Evolutionary conservation across 1,140 invertebrate genomes (phyloP), one percentile per base, ranked within the genome.

Genomic region (Propsilocerus akamusi): DNA sequence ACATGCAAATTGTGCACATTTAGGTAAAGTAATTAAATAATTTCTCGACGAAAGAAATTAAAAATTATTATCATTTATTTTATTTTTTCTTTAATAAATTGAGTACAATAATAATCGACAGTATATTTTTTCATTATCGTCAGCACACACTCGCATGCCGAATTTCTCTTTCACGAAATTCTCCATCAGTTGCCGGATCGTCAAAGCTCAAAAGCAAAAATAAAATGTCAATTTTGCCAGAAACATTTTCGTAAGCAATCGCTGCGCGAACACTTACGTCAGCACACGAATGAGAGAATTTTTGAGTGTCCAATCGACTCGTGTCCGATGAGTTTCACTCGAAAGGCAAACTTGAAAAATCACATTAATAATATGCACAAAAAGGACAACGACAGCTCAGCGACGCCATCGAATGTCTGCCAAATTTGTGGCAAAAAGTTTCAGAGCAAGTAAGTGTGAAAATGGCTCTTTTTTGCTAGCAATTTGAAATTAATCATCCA

Each of bases 251-350:
- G 67, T 11, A 86, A 83, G 57, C 62, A 72, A 1, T 77, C 79
- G 0, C 64, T 88, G 11, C 67, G 75, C 2, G 72, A 74, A 25
- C 85, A 89, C 59, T 66, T 86, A 32, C 69, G 78, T 22, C 70
- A 72, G 25, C 84, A 85, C 57, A 86, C 83, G 0, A 76, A 81
- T 17, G 89, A 93, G 58, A 79, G 82, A 53, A 83, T 84, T 0
- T 86, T 74, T 53, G 58, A 71, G 17, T 86, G 83, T 52, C 51
- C 57, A 0, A 63, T 67, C 0, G 20, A 46, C 5, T 26, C 55
- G 23, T 86, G 83, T 58, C 57, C 57, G 0, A 59, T 68, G 1
- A 71, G 74, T 28, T 93, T 91, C 59, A 76, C 73, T 0, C 68
- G 77, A 14, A 72, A 74, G 53, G 73, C 72, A 24, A 76, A 74